A percentile compares a stretch with the other conserved stretches of the same genome.
These are phyloP conservation scores for Jacana jacana DNA, from an alignment of 2,113 vertebrate genomes.

Conservation along the genomic window DNA sequence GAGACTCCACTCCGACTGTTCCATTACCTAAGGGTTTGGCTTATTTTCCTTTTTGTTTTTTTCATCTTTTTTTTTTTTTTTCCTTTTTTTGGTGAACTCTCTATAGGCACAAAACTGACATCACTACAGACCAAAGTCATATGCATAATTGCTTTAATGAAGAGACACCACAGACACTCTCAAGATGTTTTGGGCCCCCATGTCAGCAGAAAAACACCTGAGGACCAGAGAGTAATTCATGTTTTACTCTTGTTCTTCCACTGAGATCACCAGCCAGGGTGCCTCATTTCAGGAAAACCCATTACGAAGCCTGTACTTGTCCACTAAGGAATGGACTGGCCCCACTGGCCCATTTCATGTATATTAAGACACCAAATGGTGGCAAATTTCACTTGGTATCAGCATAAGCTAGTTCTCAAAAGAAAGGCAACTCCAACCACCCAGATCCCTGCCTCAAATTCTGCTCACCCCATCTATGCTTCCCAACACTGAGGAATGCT, in stretches of 20 bases:
- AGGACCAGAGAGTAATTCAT: neutral
- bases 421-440: neutral
- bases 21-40: slow-evolving; percentile 11
- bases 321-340: neutral
- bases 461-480: fast-evolving
- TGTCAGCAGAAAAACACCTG: neutral
- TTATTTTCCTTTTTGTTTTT: neutral
- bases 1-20: slow-evolving; percentile 46
- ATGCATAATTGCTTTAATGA: neutral
- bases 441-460: neutral
- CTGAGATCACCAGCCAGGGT: neutral
- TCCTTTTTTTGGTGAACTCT: slow-evolving; percentile 3
- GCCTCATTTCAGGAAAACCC: neutral
- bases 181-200: neutral
- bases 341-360: neutral
- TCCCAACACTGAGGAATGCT: neutral
- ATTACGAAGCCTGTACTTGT: neutral
- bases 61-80: no score
- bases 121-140: neutral
- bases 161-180: neutral
- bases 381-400: neutral
- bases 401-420: neutral
- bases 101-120: slow-evolving; percentile 53
- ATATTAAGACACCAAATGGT: neutral
- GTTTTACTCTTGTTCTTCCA: neutral